These are phyloP conservation scores for Alitta virens DNA, from an alignment of 2,888 invertebrate genomes.

Conservation along the genomic window DNA sequence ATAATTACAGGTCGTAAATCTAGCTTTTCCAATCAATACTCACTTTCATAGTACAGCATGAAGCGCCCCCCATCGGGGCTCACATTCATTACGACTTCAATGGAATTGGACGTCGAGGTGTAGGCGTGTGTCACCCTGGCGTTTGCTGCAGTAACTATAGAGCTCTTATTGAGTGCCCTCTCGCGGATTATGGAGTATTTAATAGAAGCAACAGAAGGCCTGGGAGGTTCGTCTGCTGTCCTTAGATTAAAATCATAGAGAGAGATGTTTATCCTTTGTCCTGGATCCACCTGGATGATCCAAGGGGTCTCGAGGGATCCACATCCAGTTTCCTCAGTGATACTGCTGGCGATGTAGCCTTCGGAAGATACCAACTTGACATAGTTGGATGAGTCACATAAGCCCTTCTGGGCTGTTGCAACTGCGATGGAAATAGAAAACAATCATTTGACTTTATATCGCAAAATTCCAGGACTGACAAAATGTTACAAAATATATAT, in stretches of 20 bases:
- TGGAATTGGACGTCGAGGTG: conserved; percentile 7
- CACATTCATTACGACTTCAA: background rate
- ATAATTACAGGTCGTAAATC: too few species aligned
- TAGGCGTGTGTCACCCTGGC: conserved; percentile 6
- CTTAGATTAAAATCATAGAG: conserved; percentile 8
- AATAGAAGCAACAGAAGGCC: conserved; percentile 5
- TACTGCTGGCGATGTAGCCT: conserved; percentile 8
- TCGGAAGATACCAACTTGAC: conserved; percentile 14
- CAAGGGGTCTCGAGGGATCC: conserved; percentile 11
- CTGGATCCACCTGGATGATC: conserved; percentile 17
- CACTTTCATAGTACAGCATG: background rate
- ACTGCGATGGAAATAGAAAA: background rate
- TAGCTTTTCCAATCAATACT: too few species aligned
- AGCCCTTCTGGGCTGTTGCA: conserved; percentile 7
- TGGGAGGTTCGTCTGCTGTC: background rate
- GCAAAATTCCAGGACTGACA: too few species aligned
- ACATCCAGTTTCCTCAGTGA: conserved; percentile 12
- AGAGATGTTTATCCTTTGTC: conserved; percentile 13
- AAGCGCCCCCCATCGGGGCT: background rate
- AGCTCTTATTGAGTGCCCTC: conserved; percentile 1
- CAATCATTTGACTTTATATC: too few species aligned
- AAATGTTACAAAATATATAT: too few species aligned
- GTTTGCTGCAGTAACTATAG: conserved; percentile 4
- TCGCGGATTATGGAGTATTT: conserved; percentile 11
- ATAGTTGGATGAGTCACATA: conserved; percentile 14